A percentile compares a stretch with the other conserved stretches of the same genome.
These are phyloP conservation scores for Selene dorsalis DNA, from an alignment of 2,797 vertebrate genomes.

Conservation along the genomic window DNA sequence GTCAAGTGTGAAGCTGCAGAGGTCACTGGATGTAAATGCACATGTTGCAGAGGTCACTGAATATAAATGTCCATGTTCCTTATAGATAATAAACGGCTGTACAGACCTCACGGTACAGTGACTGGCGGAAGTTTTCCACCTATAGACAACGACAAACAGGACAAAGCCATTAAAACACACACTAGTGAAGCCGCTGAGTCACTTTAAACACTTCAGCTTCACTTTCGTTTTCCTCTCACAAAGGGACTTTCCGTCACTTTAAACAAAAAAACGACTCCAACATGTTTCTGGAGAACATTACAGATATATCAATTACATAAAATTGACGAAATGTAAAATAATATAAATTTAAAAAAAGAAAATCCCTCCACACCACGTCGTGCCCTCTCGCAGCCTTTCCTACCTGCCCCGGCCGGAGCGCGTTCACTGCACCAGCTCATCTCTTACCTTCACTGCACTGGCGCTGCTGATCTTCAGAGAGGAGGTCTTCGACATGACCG, in stretches of 20 bases:
- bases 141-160: constrained; percentile 32
- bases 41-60: neutral
- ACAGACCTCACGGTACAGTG: constrained; percentile 76
- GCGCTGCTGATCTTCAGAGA: constrained; percentile 69
- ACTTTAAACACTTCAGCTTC: constrained; percentile 23
- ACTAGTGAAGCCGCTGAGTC: constrained; percentile 59
- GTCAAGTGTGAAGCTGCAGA: neutral
- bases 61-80: no score
- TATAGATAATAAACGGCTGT: rapidly evolving
- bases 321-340: rapidly evolving
- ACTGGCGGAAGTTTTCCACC: constrained; percentile 80
- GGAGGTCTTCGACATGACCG: constrained; percentile 68
- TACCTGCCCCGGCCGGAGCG: neutral
- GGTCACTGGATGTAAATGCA: neutral
- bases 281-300: rapidly evolving
- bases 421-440: neutral
- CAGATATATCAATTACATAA: neutral
- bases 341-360: no score
- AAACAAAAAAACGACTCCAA: rapidly evolving
- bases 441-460: constrained; percentile 68
- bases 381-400: neutral
- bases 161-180: neutral
- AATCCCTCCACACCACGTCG: neutral
- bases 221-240: constrained; percentile 67
- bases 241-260: constrained; percentile 38